Evolutionary conservation across 2,113 vertebrate genomes (phyloP).

Genomic region (Trogon surrucura): DNA sequence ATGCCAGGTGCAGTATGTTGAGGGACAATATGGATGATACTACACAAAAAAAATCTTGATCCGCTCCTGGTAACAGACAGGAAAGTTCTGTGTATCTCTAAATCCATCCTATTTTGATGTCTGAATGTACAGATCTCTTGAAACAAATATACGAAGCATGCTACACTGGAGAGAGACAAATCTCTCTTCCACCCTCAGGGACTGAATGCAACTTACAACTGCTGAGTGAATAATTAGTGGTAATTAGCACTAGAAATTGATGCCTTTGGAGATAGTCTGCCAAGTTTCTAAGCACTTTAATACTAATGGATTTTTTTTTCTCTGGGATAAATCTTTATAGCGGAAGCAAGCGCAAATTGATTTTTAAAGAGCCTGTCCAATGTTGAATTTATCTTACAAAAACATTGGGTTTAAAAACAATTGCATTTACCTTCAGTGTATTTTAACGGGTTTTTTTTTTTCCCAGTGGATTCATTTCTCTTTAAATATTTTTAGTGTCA

Average conservation of each 20-base stretch:
- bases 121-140: constrained; percentile 34
- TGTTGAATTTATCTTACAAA: constrained; percentile 74
- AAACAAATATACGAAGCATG: constrained; percentile 45
- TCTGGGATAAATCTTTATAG: constrained; percentile 77
- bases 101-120: background rate
- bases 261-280: constrained; percentile 80
- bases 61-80: background rate
- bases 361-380: constrained; percentile 78
- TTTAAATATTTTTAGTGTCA: constrained; percentile 48
- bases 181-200: constrained; percentile 67
- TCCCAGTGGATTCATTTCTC: constrained; percentile 38
- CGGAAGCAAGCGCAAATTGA: constrained; percentile 75
- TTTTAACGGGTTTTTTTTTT: constrained; percentile 48
- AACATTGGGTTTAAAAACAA: constrained; percentile 73
- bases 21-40: accelerated
- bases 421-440: constrained; percentile 59
- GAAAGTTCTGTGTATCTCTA: background rate
- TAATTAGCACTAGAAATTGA: constrained; percentile 80
- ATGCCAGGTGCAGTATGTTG: background rate
- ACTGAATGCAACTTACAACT: constrained; percentile 73
- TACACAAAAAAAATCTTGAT: background rate
- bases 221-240: constrained; percentile 82
- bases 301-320: constrained; percentile 77
- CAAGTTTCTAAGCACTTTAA: constrained; percentile 82
- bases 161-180: constrained; percentile 63